A percentile compares a stretch with the other conserved stretches of the same genome.
These are phyloP conservation scores for Eriocheir sinensis DNA, from an alignment of 1,140 invertebrate species.

Conservation along the genomic window DNA sequence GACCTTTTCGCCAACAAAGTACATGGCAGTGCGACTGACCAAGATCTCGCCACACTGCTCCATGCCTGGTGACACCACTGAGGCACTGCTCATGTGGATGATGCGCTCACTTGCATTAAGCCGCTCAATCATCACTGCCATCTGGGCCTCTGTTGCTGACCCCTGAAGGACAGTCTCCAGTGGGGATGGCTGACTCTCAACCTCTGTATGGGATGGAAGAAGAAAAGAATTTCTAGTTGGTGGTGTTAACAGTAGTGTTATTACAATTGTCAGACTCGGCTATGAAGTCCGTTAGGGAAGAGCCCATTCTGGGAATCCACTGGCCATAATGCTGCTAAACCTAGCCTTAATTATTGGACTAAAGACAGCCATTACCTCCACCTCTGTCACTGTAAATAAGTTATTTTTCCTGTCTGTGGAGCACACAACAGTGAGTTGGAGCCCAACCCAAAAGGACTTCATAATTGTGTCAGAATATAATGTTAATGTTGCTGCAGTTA, in stretches of 20 bases:
- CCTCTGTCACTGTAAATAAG: too few species aligned
- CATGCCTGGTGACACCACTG: slow-evolving; percentile 68
- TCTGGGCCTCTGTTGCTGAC: slow-evolving; percentile 69
- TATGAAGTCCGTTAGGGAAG: background rate
- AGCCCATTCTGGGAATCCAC: too few species aligned
- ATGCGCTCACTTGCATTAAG: slow-evolving; percentile 68
- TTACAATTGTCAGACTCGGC: too few species aligned
- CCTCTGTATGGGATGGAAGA: background rate
- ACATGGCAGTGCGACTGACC: slow-evolving; percentile 68
- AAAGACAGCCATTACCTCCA: too few species aligned
- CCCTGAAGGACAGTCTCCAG: slow-evolving; percentile 61
- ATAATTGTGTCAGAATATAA: too few species aligned
- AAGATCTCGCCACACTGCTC: slow-evolving; percentile 67
- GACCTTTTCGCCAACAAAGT: slow-evolving; percentile 69
- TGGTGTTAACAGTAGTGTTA: background rate
- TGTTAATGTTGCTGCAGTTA: too few species aligned
- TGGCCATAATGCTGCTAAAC: too few species aligned
- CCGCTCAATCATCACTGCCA: slow-evolving; percentile 72
- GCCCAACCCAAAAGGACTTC: too few species aligned
- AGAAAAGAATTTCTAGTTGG: background rate
- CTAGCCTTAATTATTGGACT: too few species aligned
- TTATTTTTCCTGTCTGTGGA: too few species aligned
- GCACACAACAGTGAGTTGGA: too few species aligned
- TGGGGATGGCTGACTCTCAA: slow-evolving; percentile 57
- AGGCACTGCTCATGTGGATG: slow-evolving; percentile 68